A percentile compares a stretch with the other conserved stretches of the same genome.
Evolutionary conservation across 2,888 invertebrate genomes (phyloP).

Genomic region (Psylliodes chrysocephalus): DNA sequence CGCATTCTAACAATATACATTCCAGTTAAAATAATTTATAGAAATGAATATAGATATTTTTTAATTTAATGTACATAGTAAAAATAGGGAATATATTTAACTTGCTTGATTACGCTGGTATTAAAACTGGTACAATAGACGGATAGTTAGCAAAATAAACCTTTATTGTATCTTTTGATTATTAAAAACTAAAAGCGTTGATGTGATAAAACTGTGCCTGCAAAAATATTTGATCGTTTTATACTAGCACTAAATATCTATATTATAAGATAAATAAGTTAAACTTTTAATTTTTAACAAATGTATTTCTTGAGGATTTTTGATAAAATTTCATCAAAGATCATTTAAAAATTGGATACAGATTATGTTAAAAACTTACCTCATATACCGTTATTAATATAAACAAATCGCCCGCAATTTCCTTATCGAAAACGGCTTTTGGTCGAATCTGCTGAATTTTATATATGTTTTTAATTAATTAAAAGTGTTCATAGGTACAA

Average conservation of each 20-base stretch:
- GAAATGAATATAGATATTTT: conserved; percentile 2
- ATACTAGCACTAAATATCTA: not conserved
- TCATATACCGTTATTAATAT: too few relatives aligned
- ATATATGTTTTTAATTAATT: too few relatives aligned
- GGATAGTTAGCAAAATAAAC: not conserved
- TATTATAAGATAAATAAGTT: conserved; percentile 8
- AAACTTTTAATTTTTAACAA: not conserved
- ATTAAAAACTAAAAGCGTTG: conserved; percentile 6
- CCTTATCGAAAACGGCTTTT: too few relatives aligned
- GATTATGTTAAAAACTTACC: not conserved
- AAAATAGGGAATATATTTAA: not conserved
- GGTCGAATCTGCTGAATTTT: too few relatives aligned
- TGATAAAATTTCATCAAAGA: not conserved
- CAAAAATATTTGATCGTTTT: conserved; percentile 1
- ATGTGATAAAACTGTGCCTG: conserved; percentile 17
- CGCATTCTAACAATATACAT: conserved; percentile 8
- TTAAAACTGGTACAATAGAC: not conserved
- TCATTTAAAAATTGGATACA: not conserved
- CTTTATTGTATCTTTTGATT: not conserved
- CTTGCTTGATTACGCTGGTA: not conserved
- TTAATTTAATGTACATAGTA: conserved; percentile 1
- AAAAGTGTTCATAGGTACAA: too few relatives aligned
- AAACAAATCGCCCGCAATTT: too few relatives aligned
- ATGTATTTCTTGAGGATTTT: not conserved
- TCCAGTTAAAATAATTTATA: conserved; percentile 7